Percentiles rank a stretch among this genome's conserved stretches.
phyloP scores from a whole-genome alignment of 1,140 invertebrate species.

The Eubasilissa regina region DNA sequence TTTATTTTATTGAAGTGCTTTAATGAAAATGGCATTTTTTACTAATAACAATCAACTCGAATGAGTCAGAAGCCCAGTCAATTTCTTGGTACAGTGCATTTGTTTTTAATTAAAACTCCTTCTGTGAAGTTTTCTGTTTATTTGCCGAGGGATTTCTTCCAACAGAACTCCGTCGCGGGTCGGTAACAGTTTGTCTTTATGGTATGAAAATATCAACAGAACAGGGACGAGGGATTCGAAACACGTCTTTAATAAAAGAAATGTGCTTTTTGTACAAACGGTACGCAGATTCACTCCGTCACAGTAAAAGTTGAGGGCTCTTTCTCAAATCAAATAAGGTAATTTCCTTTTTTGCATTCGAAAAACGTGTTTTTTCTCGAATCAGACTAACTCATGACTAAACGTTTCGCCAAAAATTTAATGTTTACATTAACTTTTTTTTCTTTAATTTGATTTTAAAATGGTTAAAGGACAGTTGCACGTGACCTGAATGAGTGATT shows the following conservation, averaged over 20 bases:
- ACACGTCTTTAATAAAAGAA: slow-evolving; percentile 55
- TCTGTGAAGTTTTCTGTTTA: slow-evolving; percentile 24
- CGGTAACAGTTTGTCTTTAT: slow-evolving; percentile 38
- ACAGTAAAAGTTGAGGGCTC: not conserved
- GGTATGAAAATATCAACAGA: slow-evolving; percentile 27
- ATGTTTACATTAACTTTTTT: too few species aligned
- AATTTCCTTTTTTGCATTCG: slow-evolving; percentile 13
- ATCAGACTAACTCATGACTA: not conserved
- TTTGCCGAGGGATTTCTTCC: slow-evolving; percentile 18
- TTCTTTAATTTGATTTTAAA: not conserved
- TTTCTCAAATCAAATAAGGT: slow-evolving; percentile 10
- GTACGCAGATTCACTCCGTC: slow-evolving; percentile 19
- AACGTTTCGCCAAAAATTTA: too few species aligned
- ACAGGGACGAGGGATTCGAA: slow-evolving; percentile 42
- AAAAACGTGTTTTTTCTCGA: slow-evolving; percentile 10
- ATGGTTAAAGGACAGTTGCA: too few species aligned
- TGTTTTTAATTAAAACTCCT: slow-evolving; percentile 57
- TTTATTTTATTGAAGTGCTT: too few species aligned
- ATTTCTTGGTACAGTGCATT: slow-evolving; percentile 53
- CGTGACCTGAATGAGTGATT: not conserved
- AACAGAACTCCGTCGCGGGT: not conserved
- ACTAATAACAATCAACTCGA: slow-evolving; percentile 24
- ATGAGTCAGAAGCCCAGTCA: slow-evolving; percentile 37
- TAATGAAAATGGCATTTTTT: too few species aligned
- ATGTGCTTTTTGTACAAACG: slow-evolving; percentile 28